Evolutionary conservation across 2,888 invertebrate genomes (phyloP).

Genomic region (Hydriomena furcata): DNA sequence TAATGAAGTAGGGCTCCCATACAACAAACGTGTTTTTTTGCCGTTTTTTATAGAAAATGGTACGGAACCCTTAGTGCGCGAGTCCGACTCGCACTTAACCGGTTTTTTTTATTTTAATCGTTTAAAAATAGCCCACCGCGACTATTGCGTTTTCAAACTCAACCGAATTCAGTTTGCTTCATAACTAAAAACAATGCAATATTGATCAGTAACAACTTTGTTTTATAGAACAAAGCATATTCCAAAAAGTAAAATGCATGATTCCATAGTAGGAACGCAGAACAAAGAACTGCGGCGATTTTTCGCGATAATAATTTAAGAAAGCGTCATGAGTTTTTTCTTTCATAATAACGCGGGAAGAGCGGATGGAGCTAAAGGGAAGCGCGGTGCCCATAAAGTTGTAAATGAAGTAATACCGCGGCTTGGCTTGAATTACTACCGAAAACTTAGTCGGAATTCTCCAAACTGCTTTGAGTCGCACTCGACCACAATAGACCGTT

Average conservation of each 20-base stretch:
- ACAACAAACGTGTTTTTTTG: too few species aligned
- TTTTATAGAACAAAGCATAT: background rate
- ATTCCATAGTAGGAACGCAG: slow-evolving; percentile 7
- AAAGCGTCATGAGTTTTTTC: slow-evolving; percentile 59
- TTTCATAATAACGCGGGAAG: slow-evolving; percentile 62
- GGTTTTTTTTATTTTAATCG: too few species aligned
- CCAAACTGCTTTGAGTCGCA: slow-evolving; percentile 43
- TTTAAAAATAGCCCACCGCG: too few species aligned
- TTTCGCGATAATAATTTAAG: slow-evolving; percentile 64
- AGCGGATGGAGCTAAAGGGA: slow-evolving; percentile 58
- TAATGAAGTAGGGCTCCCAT: too few species aligned
- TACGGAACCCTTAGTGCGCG: too few species aligned
- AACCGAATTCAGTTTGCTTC: too few species aligned
- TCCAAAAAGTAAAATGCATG: background rate
- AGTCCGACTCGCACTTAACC: too few species aligned
- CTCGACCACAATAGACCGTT: slow-evolving; percentile 49
- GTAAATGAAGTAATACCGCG: slow-evolving; percentile 77
- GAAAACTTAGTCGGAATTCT: slow-evolving; percentile 49
- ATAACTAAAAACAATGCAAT: too few species aligned
- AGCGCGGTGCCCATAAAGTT: slow-evolving; percentile 71
- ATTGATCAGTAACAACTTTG: too few species aligned
- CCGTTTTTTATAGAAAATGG: too few species aligned
- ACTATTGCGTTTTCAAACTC: too few species aligned
- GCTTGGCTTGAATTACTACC: slow-evolving; percentile 64
- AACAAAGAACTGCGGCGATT: slow-evolving; percentile 35